Base-by-base conservation (phyloP, 2,888 invertebrate genomes). In the Polymixis lichenea region DNA sequence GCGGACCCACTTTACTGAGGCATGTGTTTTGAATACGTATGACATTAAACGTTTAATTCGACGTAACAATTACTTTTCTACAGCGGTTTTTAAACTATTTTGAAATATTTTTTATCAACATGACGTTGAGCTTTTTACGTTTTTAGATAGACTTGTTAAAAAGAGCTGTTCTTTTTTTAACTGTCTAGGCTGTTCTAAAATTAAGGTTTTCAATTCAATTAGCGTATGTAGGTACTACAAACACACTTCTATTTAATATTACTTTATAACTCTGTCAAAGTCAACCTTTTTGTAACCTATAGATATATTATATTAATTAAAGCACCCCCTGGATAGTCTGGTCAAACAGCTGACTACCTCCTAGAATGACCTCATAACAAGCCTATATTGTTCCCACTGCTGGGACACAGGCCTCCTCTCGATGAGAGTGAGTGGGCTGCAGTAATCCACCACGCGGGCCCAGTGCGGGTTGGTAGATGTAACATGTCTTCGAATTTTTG, bases 11-110 rank as follows among this genome's bases (percentile, higher is more conserved):
- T 86, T 77, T 72, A 78, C 69, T 38, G 55, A 13, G 60, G 62
- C 49, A 72, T 80, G 80, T 78, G 82, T 74, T 78, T 77, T 74
- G 84, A 82, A 86, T 86, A 78, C 13, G 51, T 75, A 80, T 68
- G 69, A 70, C 53, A 46, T 38, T 75, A 80, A 84, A 51, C 68
- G 73, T 67, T 84, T 67, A 49, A 77, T 85, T 85, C 80, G 70
- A 78, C 70, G 78, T 75, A 84, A 69, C 53, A 66, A 72, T 82
- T 86, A 76, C 49, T 79, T 56, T 60, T 28, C 60, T 28, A 46
- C 76, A 67, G 70, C 51, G 77, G 56, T 65, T 55, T 67, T 75
- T 56, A 66, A 82, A 78, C 32, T 71, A 79, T 70, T 77, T 46
- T 38, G 5, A 46, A 25, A 15, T 25, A 53, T 43, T 72, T 71